Conservation (phyloP, 2,113 vertebrate genomes). For the Chaetops frenatus region DNA sequence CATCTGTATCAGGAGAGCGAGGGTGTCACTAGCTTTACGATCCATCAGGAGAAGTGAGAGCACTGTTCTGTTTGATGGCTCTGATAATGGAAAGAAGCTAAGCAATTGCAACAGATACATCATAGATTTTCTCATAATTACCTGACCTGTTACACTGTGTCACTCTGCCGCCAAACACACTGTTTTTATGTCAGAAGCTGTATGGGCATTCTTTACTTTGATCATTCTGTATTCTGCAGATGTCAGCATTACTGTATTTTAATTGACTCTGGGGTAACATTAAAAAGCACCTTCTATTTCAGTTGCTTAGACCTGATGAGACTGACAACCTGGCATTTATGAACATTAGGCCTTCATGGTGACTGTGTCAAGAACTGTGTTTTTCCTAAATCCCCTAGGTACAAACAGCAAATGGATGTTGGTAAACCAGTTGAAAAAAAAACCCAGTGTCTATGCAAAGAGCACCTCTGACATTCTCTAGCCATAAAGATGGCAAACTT, state of each 20-base stretch:
- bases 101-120: slow-evolving; percentile 76
- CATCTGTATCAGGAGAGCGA: slow-evolving; percentile 68
- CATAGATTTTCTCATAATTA: slow-evolving; percentile 80
- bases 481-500: background rate
- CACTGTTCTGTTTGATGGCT: slow-evolving; percentile 69
- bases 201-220: slow-evolving; percentile 74
- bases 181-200: slow-evolving; percentile 71
- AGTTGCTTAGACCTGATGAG: slow-evolving; percentile 62
- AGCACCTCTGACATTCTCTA: background rate
- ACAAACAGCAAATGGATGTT: slow-evolving; percentile 21
- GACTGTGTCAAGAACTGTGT: slow-evolving; percentile 54
- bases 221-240: slow-evolving; percentile 69
- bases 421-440: background rate
- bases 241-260: slow-evolving; percentile 81
- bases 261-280: slow-evolving; percentile 80
- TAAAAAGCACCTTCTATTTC: slow-evolving; percentile 72
- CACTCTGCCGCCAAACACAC: slow-evolving; percentile 71
- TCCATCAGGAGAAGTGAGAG: slow-evolving; percentile 66
- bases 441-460: background rate
- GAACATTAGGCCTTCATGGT: slow-evolving; percentile 54
- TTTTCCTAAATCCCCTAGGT: slow-evolving; percentile 47
- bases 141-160: slow-evolving; percentile 80
- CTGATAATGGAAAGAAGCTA: slow-evolving; percentile 73
- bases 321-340: slow-evolving; percentile 72
- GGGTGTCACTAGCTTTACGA: slow-evolving; percentile 69